A percentile compares a stretch with the other conserved stretches of the same genome.
These are phyloP conservation scores for Malurus melanocephalus DNA, from an alignment of 2,113 vertebrate species.

Conservation along the genomic window DNA sequence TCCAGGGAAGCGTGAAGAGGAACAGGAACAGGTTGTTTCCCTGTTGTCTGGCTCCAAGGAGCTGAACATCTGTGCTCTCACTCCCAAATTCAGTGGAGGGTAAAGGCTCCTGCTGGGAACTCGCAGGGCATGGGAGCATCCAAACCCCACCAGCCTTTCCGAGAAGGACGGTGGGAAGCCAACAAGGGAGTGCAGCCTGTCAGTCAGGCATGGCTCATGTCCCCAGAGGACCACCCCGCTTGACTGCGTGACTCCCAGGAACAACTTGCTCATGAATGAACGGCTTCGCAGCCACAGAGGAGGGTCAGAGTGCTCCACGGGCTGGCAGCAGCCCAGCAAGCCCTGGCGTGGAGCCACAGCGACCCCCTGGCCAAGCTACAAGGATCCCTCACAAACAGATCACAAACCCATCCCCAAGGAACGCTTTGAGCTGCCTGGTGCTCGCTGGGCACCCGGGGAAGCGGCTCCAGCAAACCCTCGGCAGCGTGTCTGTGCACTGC, in stretches of 20 bases:
- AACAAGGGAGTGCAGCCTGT: background rate
- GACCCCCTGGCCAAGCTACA: accelerated
- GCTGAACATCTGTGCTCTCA: background rate
- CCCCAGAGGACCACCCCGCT: background rate
- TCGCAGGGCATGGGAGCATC: background rate
- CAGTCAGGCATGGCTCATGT: accelerated
- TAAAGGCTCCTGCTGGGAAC: constrained; percentile 7
- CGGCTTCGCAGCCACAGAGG: background rate
- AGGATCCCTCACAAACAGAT: background rate
- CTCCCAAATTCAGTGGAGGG: background rate
- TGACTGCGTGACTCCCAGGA: background rate
- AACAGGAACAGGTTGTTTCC: constrained; percentile 13
- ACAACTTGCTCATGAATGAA: background rate
- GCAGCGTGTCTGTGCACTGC: background rate
- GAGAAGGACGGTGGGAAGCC: background rate
- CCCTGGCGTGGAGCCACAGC: background rate
- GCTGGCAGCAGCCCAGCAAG: background rate
- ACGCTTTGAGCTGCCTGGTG: background rate
- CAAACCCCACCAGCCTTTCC: background rate
- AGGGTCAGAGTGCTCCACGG: background rate
- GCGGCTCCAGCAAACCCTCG: background rate
- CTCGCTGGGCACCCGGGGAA: background rate
- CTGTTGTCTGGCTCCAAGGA: constrained; percentile 1
- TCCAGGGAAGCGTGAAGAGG: constrained; percentile 4
- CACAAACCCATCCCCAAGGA: background rate